Evolutionary conservation across 2,888 invertebrate species (phyloP), one percentile per base, ranked within the genome.

Genomic region (Cyaniris semiargus): DNA sequence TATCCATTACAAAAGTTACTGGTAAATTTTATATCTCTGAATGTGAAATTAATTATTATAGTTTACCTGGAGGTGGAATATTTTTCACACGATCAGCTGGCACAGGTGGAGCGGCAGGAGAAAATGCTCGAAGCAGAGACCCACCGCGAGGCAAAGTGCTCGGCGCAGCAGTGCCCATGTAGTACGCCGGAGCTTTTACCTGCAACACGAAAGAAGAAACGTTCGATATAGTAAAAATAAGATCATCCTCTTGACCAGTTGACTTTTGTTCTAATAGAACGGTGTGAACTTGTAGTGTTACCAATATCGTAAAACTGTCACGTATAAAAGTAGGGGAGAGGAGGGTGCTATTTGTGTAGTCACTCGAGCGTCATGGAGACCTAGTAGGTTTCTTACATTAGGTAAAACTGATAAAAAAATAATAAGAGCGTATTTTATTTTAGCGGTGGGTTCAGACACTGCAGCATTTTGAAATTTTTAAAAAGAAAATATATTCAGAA

Each of bases 91-190:
- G 92, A 82, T 96, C 96, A 1, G 95, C 94, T 0, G 95, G 95
- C 13, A 95, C 90, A 1, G 95, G 95, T 0, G 94, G 91, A 0
- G 90, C 90, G 0, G 92, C 94, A 13, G 96, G 96, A 18, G 96
- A 96, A 86, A 96, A 96, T 0, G 96, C 95, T 76, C 96, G 91
- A 72, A 96, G 89, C 80, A 96, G 91, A 5, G 96, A 94, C 0
- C 95, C 95, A 13, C 96, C 96, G 27, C 96, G 94, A 0, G 96
- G 96, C 77, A 97, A 88, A 10, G 96, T 96, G 84, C 95, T 95
- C 0, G 94, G 90, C 0, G 90, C 89, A 0, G 91, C 86, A 70
- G 95, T 95, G 1, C 96, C 96, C 92, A 97, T 96, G 89, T 96
- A 97, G 86, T 96, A 97, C 4, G 96, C 96, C 18, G 95, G 95